A percentile compares a stretch with the other conserved stretches of the same genome.
Evolutionary conservation across 2,888 invertebrate genomes (phyloP).

Genomic region (Leucoptera coffeella): DNA sequence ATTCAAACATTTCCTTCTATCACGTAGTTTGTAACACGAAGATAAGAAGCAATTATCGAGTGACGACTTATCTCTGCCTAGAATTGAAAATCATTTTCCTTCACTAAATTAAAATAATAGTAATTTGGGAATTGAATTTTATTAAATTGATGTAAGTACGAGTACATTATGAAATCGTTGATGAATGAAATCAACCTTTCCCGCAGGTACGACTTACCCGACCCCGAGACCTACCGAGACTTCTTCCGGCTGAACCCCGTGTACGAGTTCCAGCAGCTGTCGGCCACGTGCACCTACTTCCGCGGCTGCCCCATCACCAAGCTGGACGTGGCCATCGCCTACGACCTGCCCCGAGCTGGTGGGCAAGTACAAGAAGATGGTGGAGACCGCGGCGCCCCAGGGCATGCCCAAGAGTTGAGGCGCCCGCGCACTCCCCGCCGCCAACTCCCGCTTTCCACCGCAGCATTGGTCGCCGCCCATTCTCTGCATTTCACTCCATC

Average conservation of each 20-base stretch:
- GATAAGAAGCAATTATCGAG: too few species aligned
- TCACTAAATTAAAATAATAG: too few species aligned
- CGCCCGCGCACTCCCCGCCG: conserved; percentile 23
- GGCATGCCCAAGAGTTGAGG: conserved; percentile 55
- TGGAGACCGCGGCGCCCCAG: conserved; percentile 60
- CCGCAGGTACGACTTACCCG: conserved; percentile 87
- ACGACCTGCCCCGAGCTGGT: conserved; percentile 86
- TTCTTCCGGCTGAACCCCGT: conserved; percentile 87
- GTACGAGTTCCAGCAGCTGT: conserved; percentile 83
- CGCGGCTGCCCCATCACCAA: conserved; percentile 89
- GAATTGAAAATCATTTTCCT: too few species aligned
- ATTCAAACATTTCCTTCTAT: too few species aligned
- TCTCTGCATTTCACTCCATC: conserved; percentile 48
- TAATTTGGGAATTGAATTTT: background rate
- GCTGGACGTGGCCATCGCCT: conserved; percentile 86
- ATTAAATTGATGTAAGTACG: background rate
- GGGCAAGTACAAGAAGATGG: conserved; percentile 82
- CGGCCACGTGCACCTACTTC: conserved; percentile 90
- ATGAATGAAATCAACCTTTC: conserved; percentile 72
- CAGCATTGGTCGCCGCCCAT: too few species aligned
- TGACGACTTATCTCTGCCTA: too few species aligned
- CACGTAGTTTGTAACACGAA: too few species aligned
- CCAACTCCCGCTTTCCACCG: conserved; percentile 35
- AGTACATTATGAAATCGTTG: conserved; percentile 6
- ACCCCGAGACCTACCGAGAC: conserved; percentile 89